phyloP scores from a whole-genome alignment of 1,140 invertebrate genomes.

The Zaprionus inermis region DNA sequence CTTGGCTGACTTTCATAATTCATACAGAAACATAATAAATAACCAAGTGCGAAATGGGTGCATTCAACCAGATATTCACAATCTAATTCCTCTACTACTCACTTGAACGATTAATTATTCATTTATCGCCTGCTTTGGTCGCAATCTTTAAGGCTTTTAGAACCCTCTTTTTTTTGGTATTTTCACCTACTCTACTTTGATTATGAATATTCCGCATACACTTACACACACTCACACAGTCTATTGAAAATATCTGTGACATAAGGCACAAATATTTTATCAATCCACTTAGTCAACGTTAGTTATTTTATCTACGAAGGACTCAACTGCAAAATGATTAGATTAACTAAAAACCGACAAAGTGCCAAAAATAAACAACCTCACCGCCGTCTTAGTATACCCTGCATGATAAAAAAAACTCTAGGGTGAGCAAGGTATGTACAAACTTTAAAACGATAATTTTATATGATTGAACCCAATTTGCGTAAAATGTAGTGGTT shows the following conservation, averaged over 20 bases:
- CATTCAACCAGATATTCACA: slow-evolving; percentile 15
- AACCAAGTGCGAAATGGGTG: background rate
- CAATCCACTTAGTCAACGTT: slow-evolving; percentile 34
- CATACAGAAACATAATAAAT: background rate
- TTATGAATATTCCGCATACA: slow-evolving; percentile 13
- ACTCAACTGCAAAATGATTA: slow-evolving; percentile 40
- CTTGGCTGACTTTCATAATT: slow-evolving; percentile 5
- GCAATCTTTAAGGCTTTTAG: slow-evolving; percentile 20
- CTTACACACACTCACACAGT: background rate
- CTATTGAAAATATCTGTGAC: slow-evolving; percentile 24
- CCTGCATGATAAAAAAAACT: background rate
- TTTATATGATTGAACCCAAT: too few species aligned
- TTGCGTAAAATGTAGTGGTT: too few species aligned
- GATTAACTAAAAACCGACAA: slow-evolving; percentile 42
- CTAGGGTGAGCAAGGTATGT: background rate
- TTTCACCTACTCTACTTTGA: slow-evolving; percentile 13
- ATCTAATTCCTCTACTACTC: slow-evolving; percentile 21
- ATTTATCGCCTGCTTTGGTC: slow-evolving; percentile 17
- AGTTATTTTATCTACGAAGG: slow-evolving; percentile 46
- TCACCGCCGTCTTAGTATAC: slow-evolving; percentile 10
- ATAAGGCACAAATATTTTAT: slow-evolving; percentile 44
- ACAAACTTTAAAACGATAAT: too few species aligned
- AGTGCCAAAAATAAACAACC: slow-evolving; percentile 22
- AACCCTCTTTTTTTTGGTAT: background rate
- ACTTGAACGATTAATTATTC: slow-evolving; percentile 11